These are phyloP conservation scores for Loris lydekkerianus DNA, from an alignment of 2,797 vertebrate species.

Conservation along the genomic window DNA sequence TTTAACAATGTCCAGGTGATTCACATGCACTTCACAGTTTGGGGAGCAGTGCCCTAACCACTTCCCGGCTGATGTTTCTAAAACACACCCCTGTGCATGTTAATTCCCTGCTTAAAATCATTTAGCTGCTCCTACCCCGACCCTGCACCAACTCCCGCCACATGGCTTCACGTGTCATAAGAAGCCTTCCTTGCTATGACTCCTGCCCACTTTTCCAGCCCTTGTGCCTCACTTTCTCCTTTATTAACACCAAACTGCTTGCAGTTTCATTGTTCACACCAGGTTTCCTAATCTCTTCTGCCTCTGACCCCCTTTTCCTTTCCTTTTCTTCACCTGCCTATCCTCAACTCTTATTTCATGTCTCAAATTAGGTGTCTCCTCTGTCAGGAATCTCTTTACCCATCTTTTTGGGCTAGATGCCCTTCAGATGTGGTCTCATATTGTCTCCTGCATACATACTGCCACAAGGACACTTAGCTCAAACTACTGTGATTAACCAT, in stretches of 20 bases:
- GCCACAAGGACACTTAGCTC: neutral
- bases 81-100: neutral
- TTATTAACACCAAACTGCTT: neutral
- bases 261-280: neutral
- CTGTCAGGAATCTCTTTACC: neutral
- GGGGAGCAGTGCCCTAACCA: neutral
- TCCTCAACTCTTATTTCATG: neutral
- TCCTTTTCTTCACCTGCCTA: neutral
- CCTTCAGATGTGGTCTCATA: neutral
- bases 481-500: neutral
- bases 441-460: neutral
- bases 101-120: neutral
- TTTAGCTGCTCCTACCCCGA: neutral
- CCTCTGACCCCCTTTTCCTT: neutral
- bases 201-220: neutral
- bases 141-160: neutral
- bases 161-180: neutral
- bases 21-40: neutral
- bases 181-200: neutral
- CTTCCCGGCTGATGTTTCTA: neutral
- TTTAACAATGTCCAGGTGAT: slow-evolving; percentile 25
- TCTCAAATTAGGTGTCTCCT: neutral
- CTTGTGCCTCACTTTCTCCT: neutral
- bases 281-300: slow-evolving; percentile 31
- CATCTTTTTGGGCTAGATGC: neutral